Conservation (phyloP, 37 sponge, comb jelly and placozoan genomes). For the Haliclona indistincta region DNA sequence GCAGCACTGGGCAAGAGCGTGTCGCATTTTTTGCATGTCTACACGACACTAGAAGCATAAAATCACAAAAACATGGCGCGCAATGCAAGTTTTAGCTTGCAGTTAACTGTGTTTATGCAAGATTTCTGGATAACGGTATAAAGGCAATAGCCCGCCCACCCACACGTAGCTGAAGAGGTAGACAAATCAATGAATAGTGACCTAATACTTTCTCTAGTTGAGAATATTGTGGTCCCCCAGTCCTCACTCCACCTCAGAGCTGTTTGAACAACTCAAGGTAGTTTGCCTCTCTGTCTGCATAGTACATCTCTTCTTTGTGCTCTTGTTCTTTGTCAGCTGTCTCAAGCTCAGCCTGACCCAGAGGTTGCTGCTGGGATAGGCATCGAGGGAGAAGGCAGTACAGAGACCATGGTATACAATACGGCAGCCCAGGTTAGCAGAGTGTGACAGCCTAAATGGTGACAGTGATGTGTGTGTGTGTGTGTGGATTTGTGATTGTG, state of each 20-base stretch:
- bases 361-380: conserved; percentile 60
- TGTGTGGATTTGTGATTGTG: conserved; percentile 1
- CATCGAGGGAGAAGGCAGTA: conserved; percentile 9
- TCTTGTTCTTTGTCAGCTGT: not conserved
- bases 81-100: too few relatives aligned
- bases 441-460: not conserved
- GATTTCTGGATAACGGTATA: too few relatives aligned
- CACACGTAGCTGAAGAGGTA: too few relatives aligned
- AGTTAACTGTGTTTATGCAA: too few relatives aligned
- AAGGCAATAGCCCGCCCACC: too few relatives aligned
- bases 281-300: not conserved
- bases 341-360: conserved; percentile 73
- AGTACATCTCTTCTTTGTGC: not conserved
- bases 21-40: too few relatives aligned
- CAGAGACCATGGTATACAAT: conserved; percentile 37
- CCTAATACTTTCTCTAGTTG: conserved; percentile 58
- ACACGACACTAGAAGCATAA: too few relatives aligned
- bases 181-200: too few relatives aligned
- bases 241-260: conserved; percentile 86
- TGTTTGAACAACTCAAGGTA: conserved; percentile 90
- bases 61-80: too few relatives aligned
- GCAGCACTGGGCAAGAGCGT: too few relatives aligned
- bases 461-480: not conserved
- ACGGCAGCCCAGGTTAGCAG: conserved; percentile 29
- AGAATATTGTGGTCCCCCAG: conserved; percentile 87